Base-by-base conservation (phyloP, 2,113 vertebrate genomes). In the Paradisaea rubra region DNA sequence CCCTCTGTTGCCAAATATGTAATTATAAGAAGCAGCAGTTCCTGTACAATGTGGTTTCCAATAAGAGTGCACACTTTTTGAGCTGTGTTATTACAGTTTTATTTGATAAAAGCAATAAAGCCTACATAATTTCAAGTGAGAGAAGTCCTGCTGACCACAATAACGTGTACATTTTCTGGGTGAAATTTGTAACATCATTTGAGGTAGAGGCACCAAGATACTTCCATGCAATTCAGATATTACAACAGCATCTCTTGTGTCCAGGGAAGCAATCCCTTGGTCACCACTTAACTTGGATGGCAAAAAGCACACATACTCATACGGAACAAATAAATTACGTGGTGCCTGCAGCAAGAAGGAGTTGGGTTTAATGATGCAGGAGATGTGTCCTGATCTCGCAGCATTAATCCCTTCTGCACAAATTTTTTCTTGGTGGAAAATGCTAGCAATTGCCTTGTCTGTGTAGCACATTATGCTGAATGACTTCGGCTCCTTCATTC, bases 11-110 rank as follows among this genome's bases (percentile, higher is more conserved):
- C 74, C 89, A 94, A 91, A 92, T 95, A 88, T 74, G 69, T 81
- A 94, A 93, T 97, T 93, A 94, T 89, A 78, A 89, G 93, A 92
- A 92, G 94, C 86, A 95, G 73, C 65, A 81, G 94, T 92, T 95
- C 89, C 93, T 91, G 81, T 65, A 84, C 91, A 89, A 87, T 79
- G 37, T 88, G 73, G 79, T 92, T 95, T 89, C 56, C 66, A 57
- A 13, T 44, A 76, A 68, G 57, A 68, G 24, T 2, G 1, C 35
- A 72, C 22, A 22, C 20, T 49, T 80, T 82, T 35, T 53, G 81
- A 93, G 76, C 42, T 72, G 8, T 63, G 15, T 76, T 72, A 50
- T 85, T 82, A 47, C 10, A 20, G 27, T 90, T 91, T 72, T 45
- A 33, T 65, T 79, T 65, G 41, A 77, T 53, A 60, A 82, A 65